Evolutionary conservation across 2,113 vertebrate genomes (phyloP).

Genomic region (Rhinoptilus africanus): DNA sequence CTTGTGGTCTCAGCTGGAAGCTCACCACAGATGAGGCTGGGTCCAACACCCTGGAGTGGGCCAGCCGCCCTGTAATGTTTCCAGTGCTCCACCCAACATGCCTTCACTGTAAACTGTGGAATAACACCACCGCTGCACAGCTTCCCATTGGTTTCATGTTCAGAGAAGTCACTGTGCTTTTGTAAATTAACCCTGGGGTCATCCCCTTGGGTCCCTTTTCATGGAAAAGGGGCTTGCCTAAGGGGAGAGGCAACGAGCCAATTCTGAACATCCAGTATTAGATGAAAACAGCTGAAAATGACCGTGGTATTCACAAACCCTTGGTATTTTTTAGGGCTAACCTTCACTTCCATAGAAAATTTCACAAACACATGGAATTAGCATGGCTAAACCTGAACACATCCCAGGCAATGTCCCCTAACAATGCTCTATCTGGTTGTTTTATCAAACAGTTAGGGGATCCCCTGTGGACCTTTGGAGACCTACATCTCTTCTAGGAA

Average conservation of each 20-base stretch:
- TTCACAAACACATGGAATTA: neutral
- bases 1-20: neutral
- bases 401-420: neutral
- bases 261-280: neutral
- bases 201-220: neutral
- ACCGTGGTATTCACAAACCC: neutral
- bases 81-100: neutral
- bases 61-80: neutral
- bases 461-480: neutral
- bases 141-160: neutral
- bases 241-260: neutral
- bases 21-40: neutral
- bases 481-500: accelerated
- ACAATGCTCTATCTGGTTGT: neutral
- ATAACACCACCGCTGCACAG: neutral
- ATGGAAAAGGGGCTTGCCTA: neutral
- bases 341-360: neutral
- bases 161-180: neutral
- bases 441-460: neutral
- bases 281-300: neutral
- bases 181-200: neutral
- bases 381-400: neutral
- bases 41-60: neutral
- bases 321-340: neutral
- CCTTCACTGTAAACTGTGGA: neutral